Base-by-base conservation (phyloP, 2,888 invertebrate species). In the Phyto melanocephala region DNA sequence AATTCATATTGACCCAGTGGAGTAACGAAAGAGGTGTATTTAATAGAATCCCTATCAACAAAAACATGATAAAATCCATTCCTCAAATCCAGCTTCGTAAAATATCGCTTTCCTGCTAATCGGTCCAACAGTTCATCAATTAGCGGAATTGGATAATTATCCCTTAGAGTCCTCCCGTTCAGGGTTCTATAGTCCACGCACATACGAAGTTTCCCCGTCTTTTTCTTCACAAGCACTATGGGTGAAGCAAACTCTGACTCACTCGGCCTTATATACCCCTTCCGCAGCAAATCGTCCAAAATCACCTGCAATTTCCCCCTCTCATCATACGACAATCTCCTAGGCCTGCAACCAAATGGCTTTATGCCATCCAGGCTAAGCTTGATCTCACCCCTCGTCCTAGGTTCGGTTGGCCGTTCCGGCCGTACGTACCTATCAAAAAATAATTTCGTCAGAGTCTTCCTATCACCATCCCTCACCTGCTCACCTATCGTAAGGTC, bases 311-410 rank as follows among this genome's bases (percentile, higher is more conserved):
- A 13, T 17, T 71, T 58, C 17, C 17, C 35, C 45, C 35, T 79
- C 83, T 42, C 8, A 79, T n/a, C n/a, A n/a, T n/a, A n/a, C n/a
- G n/a, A n/a, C n/a, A n/a, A n/a, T n/a, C n/a, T n/a, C n/a, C n/a
- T 47, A 10, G 82, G 83, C 13, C 76, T 58, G 60, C 70, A 79
- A 62, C 68, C 54, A 58, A 82, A 78, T 1, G 72, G 77, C 13
- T 74, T 81, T 2, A 47, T 24, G n/a, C 65, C 58, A 8, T 78
- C 68, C n/a, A 75, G 20, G 2, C 7, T 60, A 13, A 76, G 24
- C 58, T 74, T 68, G 56, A 83, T 80, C 58, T 76, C 77, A 37
- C 77, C 42, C 22, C 58, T 80, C 11, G 76, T 45, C 15, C 37
- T 11, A 28, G 81, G 76, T 70, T 82, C 74, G 15, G 22, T 17